phyloP scores from a whole-genome alignment of 2,797 vertebrate genomes.

The Sphenodon punctatus region DNA sequence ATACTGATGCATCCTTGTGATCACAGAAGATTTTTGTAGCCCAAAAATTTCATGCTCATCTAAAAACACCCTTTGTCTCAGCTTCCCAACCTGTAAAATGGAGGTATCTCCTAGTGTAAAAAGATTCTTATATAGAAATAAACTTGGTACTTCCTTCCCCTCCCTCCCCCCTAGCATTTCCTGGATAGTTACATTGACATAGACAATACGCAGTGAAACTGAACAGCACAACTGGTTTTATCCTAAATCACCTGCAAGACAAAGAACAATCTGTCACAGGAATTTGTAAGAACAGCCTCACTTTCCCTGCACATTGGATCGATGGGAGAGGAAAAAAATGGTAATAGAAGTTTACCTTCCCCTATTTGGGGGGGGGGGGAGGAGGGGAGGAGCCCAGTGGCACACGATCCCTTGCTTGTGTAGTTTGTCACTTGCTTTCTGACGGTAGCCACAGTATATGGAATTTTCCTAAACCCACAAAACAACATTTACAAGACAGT shows the following conservation, averaged over 20 bases:
- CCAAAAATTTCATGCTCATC: no score
- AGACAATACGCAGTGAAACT: background rate
- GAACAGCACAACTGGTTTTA: background rate
- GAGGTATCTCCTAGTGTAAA: background rate
- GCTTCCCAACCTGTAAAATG: background rate
- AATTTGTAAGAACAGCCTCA: accelerated
- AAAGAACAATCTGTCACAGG: background rate
- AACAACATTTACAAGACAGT: background rate
- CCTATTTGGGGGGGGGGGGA: no score
- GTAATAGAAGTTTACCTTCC: conserved; percentile 5
- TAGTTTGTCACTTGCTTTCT: conserved; percentile 8
- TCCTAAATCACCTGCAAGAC: background rate
- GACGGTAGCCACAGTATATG: background rate
- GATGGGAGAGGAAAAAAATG: background rate
- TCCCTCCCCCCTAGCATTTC: background rate
- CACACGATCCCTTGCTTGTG: background rate
- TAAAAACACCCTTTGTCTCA: no score
- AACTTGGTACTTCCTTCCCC: background rate
- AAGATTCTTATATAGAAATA: background rate
- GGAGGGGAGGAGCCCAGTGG: conserved; percentile 51
- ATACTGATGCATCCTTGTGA: no score
- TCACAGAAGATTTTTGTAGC: no score
- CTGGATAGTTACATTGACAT: background rate
- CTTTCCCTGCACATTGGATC: conserved; percentile 5
- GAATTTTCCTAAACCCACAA: background rate